Percentiles rank a stretch among this genome's conserved stretches.
Conservation (phyloP, 2,797 vertebrate species). For the Galagoides demidoff region DNA sequence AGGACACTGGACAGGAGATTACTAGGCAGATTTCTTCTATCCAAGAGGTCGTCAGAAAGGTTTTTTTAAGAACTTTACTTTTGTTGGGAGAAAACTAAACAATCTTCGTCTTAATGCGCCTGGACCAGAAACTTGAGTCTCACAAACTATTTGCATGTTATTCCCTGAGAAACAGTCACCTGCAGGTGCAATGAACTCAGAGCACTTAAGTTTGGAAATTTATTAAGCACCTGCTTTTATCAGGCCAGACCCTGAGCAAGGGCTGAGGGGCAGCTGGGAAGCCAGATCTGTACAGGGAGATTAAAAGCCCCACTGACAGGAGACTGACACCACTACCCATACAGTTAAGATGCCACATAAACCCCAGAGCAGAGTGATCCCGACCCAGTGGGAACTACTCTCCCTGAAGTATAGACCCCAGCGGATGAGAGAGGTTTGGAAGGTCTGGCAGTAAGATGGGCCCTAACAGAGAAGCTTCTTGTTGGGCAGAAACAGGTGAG, state of each 20-base stretch:
- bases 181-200: not conserved
- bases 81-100: not conserved
- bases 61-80: constrained; percentile 21
- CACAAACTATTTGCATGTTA: not conserved
- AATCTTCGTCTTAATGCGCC: not conserved
- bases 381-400: too few species aligned
- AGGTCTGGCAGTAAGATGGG: not conserved
- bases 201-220: not conserved
- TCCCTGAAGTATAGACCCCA: not conserved
- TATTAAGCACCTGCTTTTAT: not conserved
- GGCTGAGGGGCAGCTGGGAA: not conserved
- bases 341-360: not conserved
- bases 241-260: not conserved
- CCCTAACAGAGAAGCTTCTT: not conserved
- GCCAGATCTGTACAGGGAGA: not conserved
- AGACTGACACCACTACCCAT: not conserved
- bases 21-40: not conserved
- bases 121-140: not conserved
- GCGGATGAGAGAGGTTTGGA: not conserved
- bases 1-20: not conserved
- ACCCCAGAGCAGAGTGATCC: not conserved
- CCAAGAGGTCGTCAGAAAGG: not conserved
- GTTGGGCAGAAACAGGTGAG: not conserved
- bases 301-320: not conserved
- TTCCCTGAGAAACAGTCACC: not conserved